Evolutionary conservation across 1,140 invertebrate genomes (phyloP).

Genomic region (Andricus grossulariae): DNA sequence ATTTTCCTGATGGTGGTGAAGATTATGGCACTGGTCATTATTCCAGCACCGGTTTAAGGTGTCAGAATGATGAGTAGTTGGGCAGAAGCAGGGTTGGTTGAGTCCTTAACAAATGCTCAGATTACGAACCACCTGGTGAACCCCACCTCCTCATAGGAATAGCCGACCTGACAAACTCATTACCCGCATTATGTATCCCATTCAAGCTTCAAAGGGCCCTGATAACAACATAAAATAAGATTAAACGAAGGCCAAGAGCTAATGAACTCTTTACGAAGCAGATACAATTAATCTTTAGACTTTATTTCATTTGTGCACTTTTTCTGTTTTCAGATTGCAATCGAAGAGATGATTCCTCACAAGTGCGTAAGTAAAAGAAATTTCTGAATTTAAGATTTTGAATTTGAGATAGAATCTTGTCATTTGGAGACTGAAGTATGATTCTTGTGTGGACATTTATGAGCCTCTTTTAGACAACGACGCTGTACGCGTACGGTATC

Average conservation of each 20-base stretch:
- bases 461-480: too few species aligned
- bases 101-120: not conserved
- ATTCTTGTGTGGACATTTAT: too few species aligned
- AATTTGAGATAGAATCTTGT: too few species aligned
- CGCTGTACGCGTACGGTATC: too few species aligned
- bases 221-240: slow-evolving; percentile 11
- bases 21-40: slow-evolving; percentile 5
- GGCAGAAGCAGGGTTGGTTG: not conserved
- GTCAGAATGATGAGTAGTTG: slow-evolving; percentile 14
- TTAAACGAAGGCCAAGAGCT: not conserved
- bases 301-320: not conserved
- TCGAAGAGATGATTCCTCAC: too few species aligned
- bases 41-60: slow-evolving; percentile 10
- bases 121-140: slow-evolving; percentile 26
- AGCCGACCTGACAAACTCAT: slow-evolving; percentile 23
- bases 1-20: slow-evolving; percentile 16
- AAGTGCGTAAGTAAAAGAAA: too few species aligned
- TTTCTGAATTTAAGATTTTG: too few species aligned
- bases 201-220: not conserved
- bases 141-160: not conserved
- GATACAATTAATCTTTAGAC: not conserved
- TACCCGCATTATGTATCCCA: slow-evolving; percentile 25
- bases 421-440: too few species aligned
- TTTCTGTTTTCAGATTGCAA: too few species aligned
- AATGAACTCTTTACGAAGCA: not conserved